Percentiles rank a stretch among this genome's conserved stretches.
phyloP scores from a whole-genome alignment of 2,888 invertebrate species.

The Caenorhabditis sinica region DNA sequence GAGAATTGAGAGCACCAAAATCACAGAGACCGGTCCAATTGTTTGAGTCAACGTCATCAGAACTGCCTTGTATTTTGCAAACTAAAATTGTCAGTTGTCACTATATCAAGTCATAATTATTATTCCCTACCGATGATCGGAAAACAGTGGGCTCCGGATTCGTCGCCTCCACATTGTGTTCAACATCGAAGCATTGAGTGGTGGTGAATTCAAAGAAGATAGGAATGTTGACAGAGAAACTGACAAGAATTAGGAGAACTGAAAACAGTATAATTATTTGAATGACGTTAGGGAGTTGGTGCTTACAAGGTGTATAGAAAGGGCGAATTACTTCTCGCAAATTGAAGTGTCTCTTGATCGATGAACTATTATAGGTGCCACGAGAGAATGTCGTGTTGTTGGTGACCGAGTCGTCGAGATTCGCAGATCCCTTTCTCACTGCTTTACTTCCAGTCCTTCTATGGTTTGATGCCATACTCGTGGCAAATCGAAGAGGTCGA shows the following conservation, averaged over 20 bases:
- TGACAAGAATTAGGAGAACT: conserved; percentile 77
- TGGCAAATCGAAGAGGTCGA: conserved; percentile 80
- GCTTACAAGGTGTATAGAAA: conserved; percentile 66
- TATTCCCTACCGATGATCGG: conserved; percentile 72
- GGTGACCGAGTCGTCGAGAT: conserved; percentile 49
- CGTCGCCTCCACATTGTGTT: conserved; percentile 71
- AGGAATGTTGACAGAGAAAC: conserved; percentile 79
- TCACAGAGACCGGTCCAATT: conserved; percentile 79
- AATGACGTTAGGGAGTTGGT: conserved; percentile 7
- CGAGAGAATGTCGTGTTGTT: conserved; percentile 40
- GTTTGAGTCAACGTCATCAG: conserved; percentile 80
- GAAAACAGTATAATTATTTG: conserved; percentile 52
- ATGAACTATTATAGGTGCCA: conserved; percentile 51
- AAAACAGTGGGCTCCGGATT: conserved; percentile 78
- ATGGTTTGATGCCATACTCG: conserved; percentile 41
- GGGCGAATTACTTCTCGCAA: conserved; percentile 73
- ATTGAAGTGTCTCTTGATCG: conserved; percentile 64
- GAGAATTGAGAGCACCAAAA: conserved; percentile 79
- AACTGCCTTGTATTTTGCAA: conserved; percentile 76
- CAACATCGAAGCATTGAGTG: conserved; percentile 76
- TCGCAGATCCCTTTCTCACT: conserved; percentile 34
- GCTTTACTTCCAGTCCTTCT: conserved; percentile 52
- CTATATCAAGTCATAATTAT: not conserved
- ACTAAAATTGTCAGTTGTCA: conserved; percentile 66
- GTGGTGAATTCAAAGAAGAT: conserved; percentile 81